phyloP scores from a whole-genome alignment of 2,888 invertebrate genomes.

The Laothoe populi region DNA sequence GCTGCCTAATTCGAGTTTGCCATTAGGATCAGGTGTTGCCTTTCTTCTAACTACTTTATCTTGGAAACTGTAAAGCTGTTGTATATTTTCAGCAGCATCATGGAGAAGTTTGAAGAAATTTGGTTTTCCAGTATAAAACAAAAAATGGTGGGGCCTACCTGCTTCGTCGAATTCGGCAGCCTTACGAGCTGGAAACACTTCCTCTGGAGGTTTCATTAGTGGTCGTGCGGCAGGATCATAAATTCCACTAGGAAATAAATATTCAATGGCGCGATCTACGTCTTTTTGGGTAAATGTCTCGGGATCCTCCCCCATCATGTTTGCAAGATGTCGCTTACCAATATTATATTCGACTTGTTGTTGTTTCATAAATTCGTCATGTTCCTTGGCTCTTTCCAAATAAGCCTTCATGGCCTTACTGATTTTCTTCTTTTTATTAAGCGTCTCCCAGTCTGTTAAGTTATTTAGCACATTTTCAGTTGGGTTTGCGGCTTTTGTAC shows the following conservation, averaged over 20 bases:
- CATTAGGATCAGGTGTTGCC: conserved; percentile 84
- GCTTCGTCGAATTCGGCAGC: conserved; percentile 95
- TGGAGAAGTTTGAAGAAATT: conserved; percentile 93
- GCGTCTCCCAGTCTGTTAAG: conserved; percentile 73
- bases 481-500: conserved; percentile 46
- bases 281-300: conserved; percentile 95
- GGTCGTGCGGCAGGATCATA: conserved; percentile 94
- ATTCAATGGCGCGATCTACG: conserved; percentile 94
- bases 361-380: conserved; percentile 93
- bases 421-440: conserved; percentile 85
- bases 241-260: conserved; percentile 98
- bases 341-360: conserved; percentile 93
- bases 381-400: conserved; percentile 91
- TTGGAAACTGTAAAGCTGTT: conserved; percentile 88
- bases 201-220: conserved; percentile 94
- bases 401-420: conserved; percentile 97
- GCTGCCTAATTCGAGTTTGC: conserved; percentile 70
- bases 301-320: conserved; percentile 98
- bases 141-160: conserved; percentile 95
- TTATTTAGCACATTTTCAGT: conserved; percentile 53
- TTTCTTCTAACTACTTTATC: conserved; percentile 88
- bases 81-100: conserved; percentile 89
- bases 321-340: conserved; percentile 97
- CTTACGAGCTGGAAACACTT: conserved; percentile 93
- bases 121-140: conserved; percentile 96